Conservation (phyloP, 2,113 vertebrate species). For the Zosterops hypoxanthus region DNA sequence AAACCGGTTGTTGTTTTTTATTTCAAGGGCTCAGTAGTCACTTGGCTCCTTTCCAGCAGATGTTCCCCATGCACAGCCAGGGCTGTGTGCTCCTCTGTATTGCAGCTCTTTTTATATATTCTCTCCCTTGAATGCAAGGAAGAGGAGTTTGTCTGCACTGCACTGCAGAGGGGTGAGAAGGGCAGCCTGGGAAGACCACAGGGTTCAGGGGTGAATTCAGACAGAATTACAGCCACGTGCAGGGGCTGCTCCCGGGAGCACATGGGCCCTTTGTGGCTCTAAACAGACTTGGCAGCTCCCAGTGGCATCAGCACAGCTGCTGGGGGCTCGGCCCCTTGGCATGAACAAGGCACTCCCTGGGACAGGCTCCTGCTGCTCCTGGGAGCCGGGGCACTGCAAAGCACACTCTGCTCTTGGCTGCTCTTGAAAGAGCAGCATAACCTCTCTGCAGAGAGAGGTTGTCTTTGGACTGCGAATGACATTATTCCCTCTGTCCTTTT, state of each 20-base stretch:
- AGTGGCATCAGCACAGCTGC: background rate
- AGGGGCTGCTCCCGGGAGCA: background rate
- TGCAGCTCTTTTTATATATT: background rate
- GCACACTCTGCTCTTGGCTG: constrained; percentile 3
- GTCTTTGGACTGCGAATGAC: background rate
- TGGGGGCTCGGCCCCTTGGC: fast-evolving
- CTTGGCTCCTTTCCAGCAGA: constrained; percentile 14
- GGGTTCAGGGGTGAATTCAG: background rate
- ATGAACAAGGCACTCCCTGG: background rate
- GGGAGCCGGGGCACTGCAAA: background rate
- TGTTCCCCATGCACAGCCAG: constrained; percentile 8
- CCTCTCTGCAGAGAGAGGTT: background rate
- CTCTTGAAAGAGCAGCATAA: background rate
- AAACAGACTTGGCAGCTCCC: background rate
- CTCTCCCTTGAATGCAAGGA: background rate
- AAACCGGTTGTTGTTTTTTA: background rate
- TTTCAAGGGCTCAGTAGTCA: background rate
- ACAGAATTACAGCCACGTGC: background rate
- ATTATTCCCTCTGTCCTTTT: background rate
- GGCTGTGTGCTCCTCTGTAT: background rate
- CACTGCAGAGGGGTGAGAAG: background rate
- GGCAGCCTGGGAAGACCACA: background rate
- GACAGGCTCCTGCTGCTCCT: background rate
- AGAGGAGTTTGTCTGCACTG: background rate
- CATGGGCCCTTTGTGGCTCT: background rate